Base-by-base conservation (phyloP, 2,113 vertebrate genomes). In the Tautogolabrus adspersus region DNA sequence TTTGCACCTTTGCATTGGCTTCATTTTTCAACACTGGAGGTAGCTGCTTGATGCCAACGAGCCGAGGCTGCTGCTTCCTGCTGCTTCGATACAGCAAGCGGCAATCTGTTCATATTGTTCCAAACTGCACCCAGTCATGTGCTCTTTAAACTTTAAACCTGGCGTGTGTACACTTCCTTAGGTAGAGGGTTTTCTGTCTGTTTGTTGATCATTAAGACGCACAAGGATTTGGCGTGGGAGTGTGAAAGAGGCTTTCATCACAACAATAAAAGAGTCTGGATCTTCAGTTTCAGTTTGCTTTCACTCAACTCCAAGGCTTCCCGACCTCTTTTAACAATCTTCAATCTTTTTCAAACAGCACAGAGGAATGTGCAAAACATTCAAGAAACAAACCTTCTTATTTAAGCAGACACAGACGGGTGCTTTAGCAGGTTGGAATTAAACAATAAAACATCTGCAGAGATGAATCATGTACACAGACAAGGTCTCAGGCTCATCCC, bases 1-100 rank as follows among this genome's bases (percentile, higher is more conserved):
- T n/a, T n/a, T n/a, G n/a, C n/a, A n/a, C n/a, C n/a, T n/a, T n/a
- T n/a, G n/a, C n/a, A n/a, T n/a, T n/a, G n/a, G n/a, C n/a, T n/a
- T n/a, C n/a, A n/a, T n/a, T n/a, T n/a, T n/a, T n/a, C n/a, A n/a
- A n/a, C n/a, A n/a, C n/a, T n/a, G 26, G 26, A 26, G 26, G 26
- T 2, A 26, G 26, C 26, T 47, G 21, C 47, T 21, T 37, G 51
- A 34, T 2, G 63, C 15, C 3, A 16, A 16, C 46, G 6, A 49
- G 46, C 46, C 38, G 30, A 44, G 15, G 81, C 34, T 8, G 72
- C 10, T 38, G 62, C 73, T 38, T 62, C 51, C 19, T 13, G 68
- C 63, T 26, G 75, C 55, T 72, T 59, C 60, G 73, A 55, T 55
- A 16, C 42, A 40, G 47, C 54, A 60, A 23, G 47, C 3, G 15